These are phyloP conservation scores for Chrysolina americana DNA, from an alignment of 2,888 invertebrate species.

Conservation along the genomic window DNA sequence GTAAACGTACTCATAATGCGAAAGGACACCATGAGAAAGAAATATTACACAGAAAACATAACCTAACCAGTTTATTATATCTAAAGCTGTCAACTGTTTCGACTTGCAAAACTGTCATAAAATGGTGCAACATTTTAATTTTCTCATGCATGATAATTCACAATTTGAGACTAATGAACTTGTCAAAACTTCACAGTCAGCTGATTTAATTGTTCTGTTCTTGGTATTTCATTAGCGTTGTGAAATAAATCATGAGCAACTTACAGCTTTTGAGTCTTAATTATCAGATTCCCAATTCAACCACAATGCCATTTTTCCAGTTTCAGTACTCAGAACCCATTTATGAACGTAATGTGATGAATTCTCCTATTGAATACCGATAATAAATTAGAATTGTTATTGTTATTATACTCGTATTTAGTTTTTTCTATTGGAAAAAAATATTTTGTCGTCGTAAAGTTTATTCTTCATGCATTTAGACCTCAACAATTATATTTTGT, in stretches of 20 bases:
- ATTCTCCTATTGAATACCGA: too few species aligned
- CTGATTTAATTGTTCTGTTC: slow-evolving; percentile 7
- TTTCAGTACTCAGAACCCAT: not conserved
- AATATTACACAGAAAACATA: slow-evolving; percentile 34
- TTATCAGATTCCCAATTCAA: slow-evolving; percentile 5
- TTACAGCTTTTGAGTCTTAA: slow-evolving; percentile 6
- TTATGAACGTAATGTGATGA: not conserved
- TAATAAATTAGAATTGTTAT: too few species aligned
- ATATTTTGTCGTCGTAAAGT: too few species aligned
- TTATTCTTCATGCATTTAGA: too few species aligned
- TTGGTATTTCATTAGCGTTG: slow-evolving; percentile 25
- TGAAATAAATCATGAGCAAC: not conserved
- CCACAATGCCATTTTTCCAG: not conserved
- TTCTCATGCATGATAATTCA: slow-evolving; percentile 43
- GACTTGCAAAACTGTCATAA: slow-evolving; percentile 39
- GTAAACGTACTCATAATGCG: slow-evolving; percentile 6
- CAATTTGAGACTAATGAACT: slow-evolving; percentile 36
- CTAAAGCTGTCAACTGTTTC: slow-evolving; percentile 37
- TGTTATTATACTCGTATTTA: too few species aligned
- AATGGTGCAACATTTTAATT: slow-evolving; percentile 48
- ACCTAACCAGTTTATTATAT: slow-evolving; percentile 40
- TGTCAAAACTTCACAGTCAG: not conserved
- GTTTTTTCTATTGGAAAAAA: too few species aligned
- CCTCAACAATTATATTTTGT: too few species aligned
- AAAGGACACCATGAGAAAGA: slow-evolving; percentile 29